Evolutionary conservation across 2,888 invertebrate species (phyloP).

Genomic region (Cyclophora albipunctata): DNA sequence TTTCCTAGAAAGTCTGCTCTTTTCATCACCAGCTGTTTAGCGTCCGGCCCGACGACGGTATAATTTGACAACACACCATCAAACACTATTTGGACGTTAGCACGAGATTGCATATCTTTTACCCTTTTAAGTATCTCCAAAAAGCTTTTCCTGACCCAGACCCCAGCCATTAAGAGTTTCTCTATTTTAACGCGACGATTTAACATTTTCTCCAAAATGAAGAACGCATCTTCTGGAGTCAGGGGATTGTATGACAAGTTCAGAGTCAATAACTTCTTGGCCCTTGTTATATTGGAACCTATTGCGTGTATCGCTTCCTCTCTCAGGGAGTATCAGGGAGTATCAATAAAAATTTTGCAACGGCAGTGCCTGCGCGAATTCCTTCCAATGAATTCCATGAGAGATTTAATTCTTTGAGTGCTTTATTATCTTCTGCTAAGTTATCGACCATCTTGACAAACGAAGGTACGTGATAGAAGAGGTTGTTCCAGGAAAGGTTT

Average conservation of each 20-base stretch:
- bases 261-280: slow-evolving; percentile 28
- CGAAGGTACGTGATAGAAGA: slow-evolving; percentile 22
- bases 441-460: slow-evolving; percentile 24
- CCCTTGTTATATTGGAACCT: slow-evolving; percentile 19
- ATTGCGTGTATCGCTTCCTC: slow-evolving; percentile 25
- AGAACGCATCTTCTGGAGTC: slow-evolving; percentile 24
- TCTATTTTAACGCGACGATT: slow-evolving; percentile 27
- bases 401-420: slow-evolving; percentile 32
- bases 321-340: slow-evolving; percentile 29
- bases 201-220: slow-evolving; percentile 23
- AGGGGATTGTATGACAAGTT: slow-evolving; percentile 40
- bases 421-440: slow-evolving; percentile 18
- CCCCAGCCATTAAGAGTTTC: slow-evolving; percentile 28
- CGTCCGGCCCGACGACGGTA: slow-evolving; percentile 25
- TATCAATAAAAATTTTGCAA: slow-evolving; percentile 22
- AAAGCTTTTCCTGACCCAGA: slow-evolving; percentile 31
- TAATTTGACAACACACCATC: slow-evolving; percentile 29
- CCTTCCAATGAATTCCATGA: slow-evolving; percentile 34
- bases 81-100: slow-evolving; percentile 26
- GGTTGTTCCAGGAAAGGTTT: slow-evolving; percentile 35
- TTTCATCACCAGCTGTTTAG: slow-evolving; percentile 27
- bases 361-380: slow-evolving; percentile 21
- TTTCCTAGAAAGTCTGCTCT: slow-evolving; percentile 31
- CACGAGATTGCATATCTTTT: slow-evolving; percentile 25
- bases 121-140: slow-evolving; percentile 23